Base-by-base conservation (phyloP, 1,140 invertebrate genomes). In the Meloidogyne hapla region DNA sequence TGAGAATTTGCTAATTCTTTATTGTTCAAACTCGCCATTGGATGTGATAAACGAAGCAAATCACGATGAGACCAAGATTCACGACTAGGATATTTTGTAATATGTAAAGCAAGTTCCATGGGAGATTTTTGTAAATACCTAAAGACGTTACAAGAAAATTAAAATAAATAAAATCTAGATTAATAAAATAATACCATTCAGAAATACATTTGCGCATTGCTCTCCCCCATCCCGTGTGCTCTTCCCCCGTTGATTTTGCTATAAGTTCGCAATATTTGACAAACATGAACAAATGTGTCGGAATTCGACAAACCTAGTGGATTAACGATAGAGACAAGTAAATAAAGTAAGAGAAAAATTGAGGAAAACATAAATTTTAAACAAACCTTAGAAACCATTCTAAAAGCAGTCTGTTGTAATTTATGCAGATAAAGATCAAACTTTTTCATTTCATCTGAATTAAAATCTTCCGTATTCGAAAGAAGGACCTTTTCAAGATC, bases 41-140 rank as follows among this genome's bases (percentile, higher is more conserved):
- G 76, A 88, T 92, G 92, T 23, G 90, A 89, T 45, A 92, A 89
- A 78, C 91, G 90, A 1, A 93, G 85, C 9, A 92, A 87, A 80
- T 92, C 92, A 77, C 90, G 91, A 83, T 93, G 92, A 1, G 90
- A 90, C 88, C 91, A 92, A 1, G 91, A 91, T 81, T 91, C 89
- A 79, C 91, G 89, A 1, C 89, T 88, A 77, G 88, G 89, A 40
- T 90, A 91, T 84, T 90, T 90, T 1, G 91, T 91, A 0, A 92
- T 88, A 70, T 90, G 90, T 79, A 90, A 89, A 2, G 91, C 91
- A 6, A 92, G 86, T 64, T 90, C 88, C 80, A 90, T 86, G 3
- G 91, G 89, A 26, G 90, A 86, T 77, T 90, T 90, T 1, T 81
- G 88, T 26, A 87, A 84, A 80, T 92, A 92, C 91, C 91, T 92